Evolutionary conservation across 2,888 invertebrate species (phyloP).

Genomic region (Hirtodrosophila duncani): DNA sequence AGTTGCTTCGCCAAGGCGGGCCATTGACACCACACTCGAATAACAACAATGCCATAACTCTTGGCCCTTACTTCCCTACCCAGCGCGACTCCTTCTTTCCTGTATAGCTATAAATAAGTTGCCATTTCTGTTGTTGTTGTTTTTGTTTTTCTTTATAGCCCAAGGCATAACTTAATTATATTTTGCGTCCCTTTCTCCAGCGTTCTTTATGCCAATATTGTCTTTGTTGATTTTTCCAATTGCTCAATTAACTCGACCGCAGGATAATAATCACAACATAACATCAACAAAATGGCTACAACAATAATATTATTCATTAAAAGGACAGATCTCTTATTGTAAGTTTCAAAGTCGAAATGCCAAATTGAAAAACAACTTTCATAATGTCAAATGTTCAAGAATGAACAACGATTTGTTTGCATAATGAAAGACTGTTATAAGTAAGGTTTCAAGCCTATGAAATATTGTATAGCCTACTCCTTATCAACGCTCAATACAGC

Average conservation of each 20-base stretch:
- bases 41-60: neutral
- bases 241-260: conserved; percentile 61
- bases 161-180: conserved; percentile 48
- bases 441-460: no score
- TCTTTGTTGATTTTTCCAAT: conserved; percentile 56
- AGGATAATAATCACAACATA: conserved; percentile 45
- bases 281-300: conserved; percentile 12
- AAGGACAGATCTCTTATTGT: no score
- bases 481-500: no score
- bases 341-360: no score
- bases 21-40: conserved; percentile 9
- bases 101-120: conserved; percentile 15
- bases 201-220: conserved; percentile 12
- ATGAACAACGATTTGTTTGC: no score
- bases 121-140: conserved; percentile 22
- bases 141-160: conserved; percentile 19
- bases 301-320: conserved; percentile 2
- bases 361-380: no score
- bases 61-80: conserved; percentile 1
- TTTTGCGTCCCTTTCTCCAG: conserved; percentile 29
- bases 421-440: no score
- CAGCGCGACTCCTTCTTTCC: neutral
- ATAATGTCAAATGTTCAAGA: no score
- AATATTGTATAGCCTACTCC: no score
- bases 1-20: no score